Evolutionary conservation across 1,140 invertebrate genomes (phyloP).

Genomic region (Tetramorium parvispinum): DNA sequence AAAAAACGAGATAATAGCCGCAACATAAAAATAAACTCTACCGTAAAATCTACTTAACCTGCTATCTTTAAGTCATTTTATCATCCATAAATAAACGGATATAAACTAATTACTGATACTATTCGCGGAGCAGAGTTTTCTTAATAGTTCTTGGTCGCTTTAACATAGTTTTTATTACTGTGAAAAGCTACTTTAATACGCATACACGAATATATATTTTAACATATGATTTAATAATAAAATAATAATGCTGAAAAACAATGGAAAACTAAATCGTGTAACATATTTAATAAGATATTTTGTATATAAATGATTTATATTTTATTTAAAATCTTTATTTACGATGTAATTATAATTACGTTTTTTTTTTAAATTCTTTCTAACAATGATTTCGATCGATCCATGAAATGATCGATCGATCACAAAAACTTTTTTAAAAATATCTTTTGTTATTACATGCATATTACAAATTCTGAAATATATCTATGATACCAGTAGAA

Average conservation of each 20-base stretch:
- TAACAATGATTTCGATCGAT: neutral
- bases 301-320: neutral
- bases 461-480: neutral
- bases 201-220: neutral
- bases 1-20: neutral
- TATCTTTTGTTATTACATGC: neutral
- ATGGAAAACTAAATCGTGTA: neutral
- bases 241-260: neutral
- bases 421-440: neutral
- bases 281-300: neutral
- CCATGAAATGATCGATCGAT: neutral
- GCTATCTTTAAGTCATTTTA: neutral
- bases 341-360: neutral
- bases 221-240: conserved; percentile 15
- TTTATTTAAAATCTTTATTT: neutral
- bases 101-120: conserved; percentile 21
- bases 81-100: conserved; percentile 43
- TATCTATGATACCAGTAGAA: neutral
- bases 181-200: neutral
- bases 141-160: neutral
- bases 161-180: neutral
- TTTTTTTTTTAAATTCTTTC: neutral
- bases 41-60: neutral
- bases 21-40: neutral
- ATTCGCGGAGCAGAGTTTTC: conserved; percentile 15